Base-by-base conservation (phyloP, 2,888 invertebrate genomes). In the Diarsia mendica region DNA sequence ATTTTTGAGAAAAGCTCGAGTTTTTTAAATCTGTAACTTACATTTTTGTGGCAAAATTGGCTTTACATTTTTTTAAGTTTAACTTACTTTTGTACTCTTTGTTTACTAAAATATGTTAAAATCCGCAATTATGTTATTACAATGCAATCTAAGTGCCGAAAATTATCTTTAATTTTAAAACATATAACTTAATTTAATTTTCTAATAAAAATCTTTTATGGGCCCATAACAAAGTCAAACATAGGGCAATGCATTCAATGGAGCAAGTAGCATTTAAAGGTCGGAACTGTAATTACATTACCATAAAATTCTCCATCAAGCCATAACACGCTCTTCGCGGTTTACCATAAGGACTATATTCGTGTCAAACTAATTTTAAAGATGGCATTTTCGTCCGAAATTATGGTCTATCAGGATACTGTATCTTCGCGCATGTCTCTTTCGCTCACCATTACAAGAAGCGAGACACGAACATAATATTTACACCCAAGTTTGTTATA, bases 231-330 rank as follows among this genome's bases (percentile, higher is more conserved):
- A 77, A 82, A 82, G 71, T 80, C 80, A 80, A 78, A 74, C 70
- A 77, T 55, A 81, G 80, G 82, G 77, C 85, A 87, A 75, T 81
- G 82, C 77, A 89, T 87, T 83, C 68, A 85, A 88, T 85, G 75
- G 83, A 82, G 72, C 89, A 89, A 90, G 86, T 88, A 89, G 85
- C 89, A 88, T 91, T 91, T 89, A 91, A 90, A 90, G 86, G 89
- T 88, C 87, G 71, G 51, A 66, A 67, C 44, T 73, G 75, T 77
- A 66, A 60, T 72, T 67, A 75, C 67, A 79, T 79, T 79, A 67
- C 67, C 75, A 83, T 82, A 65, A 81, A 83, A 82, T 71, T 51
- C 53, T 72, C 64, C 55, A 75, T 75, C 79, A 75, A 46, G 64
- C 58, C 23, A 82, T 73, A 85, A 77, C 55, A 75, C 49, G 39